Evolutionary conservation across 2,888 invertebrate genomes (phyloP).

Genomic region (Pollenia amentaria): DNA sequence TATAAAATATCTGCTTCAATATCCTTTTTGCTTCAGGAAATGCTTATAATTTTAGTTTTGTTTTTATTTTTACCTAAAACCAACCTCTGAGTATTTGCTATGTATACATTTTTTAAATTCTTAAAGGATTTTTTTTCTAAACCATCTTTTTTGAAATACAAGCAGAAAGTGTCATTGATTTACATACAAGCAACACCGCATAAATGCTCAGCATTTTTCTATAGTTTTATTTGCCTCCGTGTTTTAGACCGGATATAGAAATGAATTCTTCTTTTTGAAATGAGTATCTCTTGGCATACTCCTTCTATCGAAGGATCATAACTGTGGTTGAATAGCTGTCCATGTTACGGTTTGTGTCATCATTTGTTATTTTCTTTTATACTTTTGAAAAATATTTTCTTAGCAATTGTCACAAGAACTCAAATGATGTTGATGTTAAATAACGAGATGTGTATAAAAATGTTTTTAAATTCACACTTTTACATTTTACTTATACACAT

Average conservation of each 20-base stretch:
- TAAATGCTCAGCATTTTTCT: not conserved
- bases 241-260: conserved; percentile 35
- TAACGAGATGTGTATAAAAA: not conserved
- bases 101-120: not conserved
- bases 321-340: conserved; percentile 8
- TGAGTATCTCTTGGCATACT: not conserved
- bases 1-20: not conserved
- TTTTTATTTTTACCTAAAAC: not conserved
- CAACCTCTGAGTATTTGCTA: conserved; percentile 11
- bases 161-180: not conserved
- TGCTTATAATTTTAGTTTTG: conserved; percentile 27
- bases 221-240: not conserved
- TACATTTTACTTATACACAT: not conserved
- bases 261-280: not conserved
- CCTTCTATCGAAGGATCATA: not conserved
- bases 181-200: not conserved
- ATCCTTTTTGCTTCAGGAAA: not conserved
- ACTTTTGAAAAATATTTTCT: conserved; percentile 54
- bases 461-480: conserved; percentile 10
- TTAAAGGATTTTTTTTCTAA: not conserved
- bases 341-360: conserved; percentile 34
- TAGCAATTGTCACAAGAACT: conserved; percentile 61
- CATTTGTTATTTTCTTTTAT: not conserved
- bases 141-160: not conserved
- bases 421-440: conserved; percentile 49